Percentiles rank a stretch among this genome's conserved stretches.
These are phyloP conservation scores for Cuculus canorus DNA, from an alignment of 2,797 vertebrate genomes.

Conservation along the genomic window DNA sequence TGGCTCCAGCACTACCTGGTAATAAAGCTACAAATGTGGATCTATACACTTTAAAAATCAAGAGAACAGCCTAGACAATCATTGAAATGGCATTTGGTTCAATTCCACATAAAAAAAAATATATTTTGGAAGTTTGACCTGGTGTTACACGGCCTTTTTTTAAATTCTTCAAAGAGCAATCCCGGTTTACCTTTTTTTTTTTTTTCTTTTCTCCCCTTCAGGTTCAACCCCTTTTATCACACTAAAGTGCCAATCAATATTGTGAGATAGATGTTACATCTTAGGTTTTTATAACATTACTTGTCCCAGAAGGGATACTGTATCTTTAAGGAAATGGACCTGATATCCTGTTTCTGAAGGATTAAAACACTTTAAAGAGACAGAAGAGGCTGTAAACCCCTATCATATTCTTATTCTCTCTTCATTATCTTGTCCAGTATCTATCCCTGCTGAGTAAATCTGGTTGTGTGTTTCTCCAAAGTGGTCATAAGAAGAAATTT, in stretches of 20 bases:
- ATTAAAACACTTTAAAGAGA: constrained; percentile 90
- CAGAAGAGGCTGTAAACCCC: constrained; percentile 87
- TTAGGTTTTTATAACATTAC: constrained; percentile 83
- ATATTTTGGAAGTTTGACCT: constrained; percentile 60
- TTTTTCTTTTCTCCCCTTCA: constrained; percentile 73
- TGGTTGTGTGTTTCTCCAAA: constrained; percentile 90
- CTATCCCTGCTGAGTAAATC: constrained; percentile 88
- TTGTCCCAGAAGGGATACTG: constrained; percentile 84
- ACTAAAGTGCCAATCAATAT: constrained; percentile 84
- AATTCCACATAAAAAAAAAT: neutral
- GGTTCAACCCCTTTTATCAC: constrained; percentile 84
- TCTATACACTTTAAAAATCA: constrained; percentile 44
- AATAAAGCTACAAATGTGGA: constrained; percentile 4
- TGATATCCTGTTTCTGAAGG: constrained; percentile 84
- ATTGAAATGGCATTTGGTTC: constrained; percentile 60
- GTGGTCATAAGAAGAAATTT: constrained; percentile 90
- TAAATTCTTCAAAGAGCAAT: constrained; percentile 72
- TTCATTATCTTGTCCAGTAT: constrained; percentile 91
- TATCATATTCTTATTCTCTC: constrained; percentile 87
- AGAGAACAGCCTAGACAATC: constrained; percentile 49
- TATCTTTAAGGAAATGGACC: constrained; percentile 88
- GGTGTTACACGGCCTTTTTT: constrained; percentile 46
- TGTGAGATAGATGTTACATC: constrained; percentile 81
- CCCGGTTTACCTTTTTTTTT: constrained; percentile 65
- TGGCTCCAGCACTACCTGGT: neutral